phyloP scores from a whole-genome alignment of 2,888 invertebrate species.

The Sesia bembeciformis region DNA sequence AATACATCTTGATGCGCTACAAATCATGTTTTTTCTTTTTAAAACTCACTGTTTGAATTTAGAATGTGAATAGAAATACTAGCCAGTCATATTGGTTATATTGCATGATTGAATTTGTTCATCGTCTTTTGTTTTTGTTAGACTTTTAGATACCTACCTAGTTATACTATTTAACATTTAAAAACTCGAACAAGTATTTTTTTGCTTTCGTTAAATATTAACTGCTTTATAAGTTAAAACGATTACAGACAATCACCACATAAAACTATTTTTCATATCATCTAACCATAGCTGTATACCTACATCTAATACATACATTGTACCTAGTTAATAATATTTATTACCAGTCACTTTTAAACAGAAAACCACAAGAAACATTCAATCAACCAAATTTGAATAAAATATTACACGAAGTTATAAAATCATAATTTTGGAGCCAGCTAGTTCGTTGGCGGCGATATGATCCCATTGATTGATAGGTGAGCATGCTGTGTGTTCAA shows the following conservation, averaged over 20 bases:
- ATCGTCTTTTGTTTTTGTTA: background rate
- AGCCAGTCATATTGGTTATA: background rate
- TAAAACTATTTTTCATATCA: background rate
- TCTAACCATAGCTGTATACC: background rate
- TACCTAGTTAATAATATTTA: slow-evolving; percentile 20
- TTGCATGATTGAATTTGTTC: background rate
- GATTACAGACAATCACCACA: background rate
- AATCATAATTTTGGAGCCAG: slow-evolving; percentile 59
- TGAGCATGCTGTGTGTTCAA: slow-evolving; percentile 56
- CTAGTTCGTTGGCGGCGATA: slow-evolving; percentile 59
- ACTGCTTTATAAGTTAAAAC: background rate
- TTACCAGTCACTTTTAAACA: slow-evolving; percentile 8
- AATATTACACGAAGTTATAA: slow-evolving; percentile 67
- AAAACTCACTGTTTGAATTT: slow-evolving; percentile 9
- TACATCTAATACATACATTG: background rate
- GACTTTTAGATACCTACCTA: background rate
- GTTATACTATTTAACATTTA: too few species aligned
- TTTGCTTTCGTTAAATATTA: background rate
- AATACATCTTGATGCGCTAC: slow-evolving; percentile 43
- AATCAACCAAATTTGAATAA: slow-evolving; percentile 70
- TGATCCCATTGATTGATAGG: slow-evolving; percentile 74
- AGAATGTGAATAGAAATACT: slow-evolving; percentile 4
- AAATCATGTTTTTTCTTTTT: slow-evolving; percentile 33
- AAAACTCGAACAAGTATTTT: background rate
- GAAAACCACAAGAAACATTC: slow-evolving; percentile 44